These are phyloP conservation scores for Agrochola litura DNA, from an alignment of 2,888 invertebrate species.

Conservation along the genomic window DNA sequence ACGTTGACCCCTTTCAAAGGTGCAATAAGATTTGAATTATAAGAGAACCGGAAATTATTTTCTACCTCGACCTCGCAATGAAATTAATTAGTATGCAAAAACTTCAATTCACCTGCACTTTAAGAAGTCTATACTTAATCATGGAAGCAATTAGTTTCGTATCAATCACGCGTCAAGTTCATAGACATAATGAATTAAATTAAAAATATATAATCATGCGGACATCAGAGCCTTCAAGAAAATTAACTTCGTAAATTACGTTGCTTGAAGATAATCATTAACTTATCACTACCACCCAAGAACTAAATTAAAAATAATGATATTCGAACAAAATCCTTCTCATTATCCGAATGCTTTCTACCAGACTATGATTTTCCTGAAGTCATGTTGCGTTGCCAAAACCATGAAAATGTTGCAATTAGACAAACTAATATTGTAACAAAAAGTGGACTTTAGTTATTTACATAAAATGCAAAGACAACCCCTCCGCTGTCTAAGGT, in stretches of 20 bases:
- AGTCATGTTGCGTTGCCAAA: not conserved
- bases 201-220: conserved; percentile 32
- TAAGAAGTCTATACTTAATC: conserved; percentile 20
- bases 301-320: not conserved
- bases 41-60: conserved; percentile 10
- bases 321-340: not conserved
- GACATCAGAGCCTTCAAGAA: conserved; percentile 26
- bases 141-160: conserved; percentile 34
- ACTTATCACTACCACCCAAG: conserved; percentile 17
- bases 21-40: conserved; percentile 17
- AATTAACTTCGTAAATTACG: conserved; percentile 10
- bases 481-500: too few relatives aligned
- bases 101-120: conserved; percentile 17
- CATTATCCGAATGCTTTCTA: not conserved
- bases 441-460: not conserved
- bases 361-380: too few relatives aligned
- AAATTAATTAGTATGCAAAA: conserved; percentile 44
- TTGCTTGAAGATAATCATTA: conserved; percentile 3
- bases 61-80: conserved; percentile 30
- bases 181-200: conserved; percentile 30
- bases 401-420: not conserved
- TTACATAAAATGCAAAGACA: not conserved
- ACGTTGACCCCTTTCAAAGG: conserved; percentile 24
- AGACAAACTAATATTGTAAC: not conserved
- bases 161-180: conserved; percentile 46